A percentile compares a stretch with the other conserved stretches of the same genome.
phyloP scores from a whole-genome alignment of 2,888 invertebrate species.

The Hipparchia semele region DNA sequence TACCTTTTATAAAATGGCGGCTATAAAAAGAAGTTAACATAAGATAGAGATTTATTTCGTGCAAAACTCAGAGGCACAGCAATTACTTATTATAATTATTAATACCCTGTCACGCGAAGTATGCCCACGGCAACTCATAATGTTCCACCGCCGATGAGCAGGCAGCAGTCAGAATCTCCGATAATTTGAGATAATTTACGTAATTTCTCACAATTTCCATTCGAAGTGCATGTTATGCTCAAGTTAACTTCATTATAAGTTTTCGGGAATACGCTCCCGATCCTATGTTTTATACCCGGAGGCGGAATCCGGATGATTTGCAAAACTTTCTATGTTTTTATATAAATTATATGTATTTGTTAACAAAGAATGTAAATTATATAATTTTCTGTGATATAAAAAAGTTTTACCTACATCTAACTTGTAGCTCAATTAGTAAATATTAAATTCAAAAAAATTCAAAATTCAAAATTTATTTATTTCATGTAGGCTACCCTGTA shows the following conservation, averaged over 20 bases:
- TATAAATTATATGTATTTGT: constrained; percentile 4
- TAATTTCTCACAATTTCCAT: constrained; percentile 74
- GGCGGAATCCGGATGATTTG: constrained; percentile 46
- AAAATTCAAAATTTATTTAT: no score
- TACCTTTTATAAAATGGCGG: constrained; percentile 6
- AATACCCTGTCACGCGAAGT: constrained; percentile 73
- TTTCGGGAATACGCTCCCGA: constrained; percentile 61
- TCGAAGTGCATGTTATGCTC: constrained; percentile 72
- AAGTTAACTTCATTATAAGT: constrained; percentile 58
- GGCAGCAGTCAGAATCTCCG: constrained; percentile 64
- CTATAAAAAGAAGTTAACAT: constrained; percentile 47
- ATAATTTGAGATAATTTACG: constrained; percentile 80
- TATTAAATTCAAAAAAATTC: no score
- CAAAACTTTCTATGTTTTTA: constrained; percentile 28
- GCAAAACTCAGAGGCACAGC: constrained; percentile 54
- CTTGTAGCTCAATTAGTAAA: no score
- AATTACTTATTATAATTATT: constrained; percentile 69
- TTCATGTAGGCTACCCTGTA: no score
- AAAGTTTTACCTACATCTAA: neutral
- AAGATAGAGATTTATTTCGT: constrained; percentile 49
- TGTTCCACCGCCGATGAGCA: constrained; percentile 64
- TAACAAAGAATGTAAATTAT: constrained; percentile 9
- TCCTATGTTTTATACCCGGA: constrained; percentile 54
- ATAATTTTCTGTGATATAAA: neutral
- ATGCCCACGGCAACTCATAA: constrained; percentile 58